phyloP scores from a whole-genome alignment of 1,140 invertebrate species.

The Dinoponera quadriceps region DNA sequence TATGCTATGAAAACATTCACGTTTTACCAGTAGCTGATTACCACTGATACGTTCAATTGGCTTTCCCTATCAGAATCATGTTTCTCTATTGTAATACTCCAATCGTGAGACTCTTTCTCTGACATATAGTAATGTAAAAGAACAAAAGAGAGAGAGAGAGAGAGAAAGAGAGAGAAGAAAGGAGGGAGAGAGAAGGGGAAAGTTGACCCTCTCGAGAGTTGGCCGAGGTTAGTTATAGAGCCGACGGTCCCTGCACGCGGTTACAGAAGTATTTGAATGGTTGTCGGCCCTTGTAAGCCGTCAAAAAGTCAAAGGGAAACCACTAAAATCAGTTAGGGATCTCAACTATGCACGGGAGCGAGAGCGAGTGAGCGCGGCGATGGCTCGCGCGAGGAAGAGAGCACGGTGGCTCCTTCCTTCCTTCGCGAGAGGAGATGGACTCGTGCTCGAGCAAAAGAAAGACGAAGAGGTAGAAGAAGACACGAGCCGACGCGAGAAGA shows the following conservation, averaged over 20 bases:
- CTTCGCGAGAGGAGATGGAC: constrained; percentile 60
- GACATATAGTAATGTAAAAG: constrained; percentile 3
- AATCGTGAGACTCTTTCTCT: constrained; percentile 23
- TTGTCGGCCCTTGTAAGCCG: constrained; percentile 84
- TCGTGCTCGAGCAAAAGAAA: constrained; percentile 26
- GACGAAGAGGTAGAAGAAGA: constrained; percentile 40
- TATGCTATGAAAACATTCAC: neutral
- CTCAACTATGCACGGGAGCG: constrained; percentile 82
- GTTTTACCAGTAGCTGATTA: neutral
- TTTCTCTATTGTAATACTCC: neutral
- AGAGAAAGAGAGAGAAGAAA: neutral
- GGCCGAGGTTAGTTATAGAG: constrained; percentile 84
- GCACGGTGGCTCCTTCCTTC: constrained; percentile 45
- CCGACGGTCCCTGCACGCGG: constrained; percentile 78
- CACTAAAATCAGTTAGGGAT: constrained; percentile 86
- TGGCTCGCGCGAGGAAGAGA: constrained; percentile 14
- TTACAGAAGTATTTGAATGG: constrained; percentile 85
- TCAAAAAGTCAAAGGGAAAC: constrained; percentile 86
- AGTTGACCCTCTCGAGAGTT: constrained; percentile 71
- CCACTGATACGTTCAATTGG: constrained; percentile 8
- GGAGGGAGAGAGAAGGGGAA: constrained; percentile 2
- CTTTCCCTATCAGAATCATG: constrained; percentile 9
- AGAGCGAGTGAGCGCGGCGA: constrained; percentile 54
- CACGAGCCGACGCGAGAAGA: constrained; percentile 63
- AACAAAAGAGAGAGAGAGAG: constrained; percentile 5